Base-by-base conservation (phyloP, 2,113 vertebrate genomes). In the Otolemur garnettii region DNA sequence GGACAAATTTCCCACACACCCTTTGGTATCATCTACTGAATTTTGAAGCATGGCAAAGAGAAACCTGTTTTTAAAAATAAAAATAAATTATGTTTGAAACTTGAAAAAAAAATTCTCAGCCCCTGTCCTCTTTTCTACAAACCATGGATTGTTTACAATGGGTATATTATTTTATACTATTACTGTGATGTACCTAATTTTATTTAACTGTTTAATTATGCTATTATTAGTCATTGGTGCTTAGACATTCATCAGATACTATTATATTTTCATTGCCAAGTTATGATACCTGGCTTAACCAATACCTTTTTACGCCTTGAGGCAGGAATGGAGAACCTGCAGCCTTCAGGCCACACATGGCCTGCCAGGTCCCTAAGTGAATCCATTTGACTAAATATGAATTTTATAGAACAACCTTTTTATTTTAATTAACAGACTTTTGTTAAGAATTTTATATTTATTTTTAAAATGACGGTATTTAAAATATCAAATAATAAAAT, bases 151-250 rank as follows among this genome's bases (percentile, higher is more conserved):
- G 64, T 80, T 95, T 85, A 75, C 7, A 60, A 26, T 4, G 0
- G 22, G 12, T n/a, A 59, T 26, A 42, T 26, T 80, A 59, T 50
- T 60, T 82, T 91, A 66, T 60, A 59, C 7, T 60, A 50, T 75
- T 60, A 93, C 15, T 85, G 26, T 66, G 35, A 78, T 11, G 3
- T 1, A 21, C 22, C 82, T 66, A 55, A 45, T 64, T 17, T 35
- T 92, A 57, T 83, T 69, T 90, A 60, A 72, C n/a, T 90, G 69
- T 72, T 91, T 53, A 38, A 71, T 62, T 92, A 87, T 62, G 87
- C 87, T 85, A 87, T 69, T 80, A 55, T 91, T 69, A 75, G 8
- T 84, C 45, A 90, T 0, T 77, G 38, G 3, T 55, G 42, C 21
- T 87, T 72, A 60, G 26, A 90, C 21, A 72, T 57, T 92, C 24